Base-by-base conservation (phyloP, 92 coral and sea anemone genomes). In the Parazoanthus atlanticus region DNA sequence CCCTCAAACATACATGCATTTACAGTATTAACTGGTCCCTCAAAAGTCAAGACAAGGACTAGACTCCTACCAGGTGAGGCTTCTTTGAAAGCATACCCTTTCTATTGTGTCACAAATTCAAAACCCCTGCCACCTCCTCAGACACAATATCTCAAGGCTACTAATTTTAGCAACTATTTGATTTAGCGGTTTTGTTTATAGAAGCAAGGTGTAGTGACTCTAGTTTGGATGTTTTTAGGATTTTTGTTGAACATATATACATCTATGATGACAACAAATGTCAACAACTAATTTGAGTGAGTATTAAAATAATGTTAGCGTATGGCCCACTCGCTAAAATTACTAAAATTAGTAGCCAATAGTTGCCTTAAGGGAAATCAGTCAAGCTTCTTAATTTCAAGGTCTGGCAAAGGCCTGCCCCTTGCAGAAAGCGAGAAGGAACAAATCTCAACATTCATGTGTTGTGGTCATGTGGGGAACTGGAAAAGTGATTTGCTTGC, bases 401-500 rank as follows among this genome's bases (percentile, higher is more conserved):
- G 77, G 54, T 41, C 74, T 74, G 81, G 72, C 71, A 86, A 86
- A 74, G 72, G 43, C 31, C 81, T 58, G 70, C 40, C 69, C 71
- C 82, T 86, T 86, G 41, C 81, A 75, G 54, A 52, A 86, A 74
- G 89, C 83, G 29, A 86, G 72, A 52, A 86, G 34, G 82, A 75
- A 86, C 82, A 86, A n/a, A 26, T 86, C 71, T 74, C 49, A 10
- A 36, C 75, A 86, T n/a, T 86, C 83, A 8, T 74, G 47, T 47
- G 79, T 26, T 47, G 89, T 86, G 47, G 49, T 28, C 82, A 86
- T 86, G 47, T 86, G 89, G 49, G 43, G 52, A 34, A 79, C 67
- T 17, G 89, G 89, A 74, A 86, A 74, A 52, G 89, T 86, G 25
- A 86, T 65, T 78, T 77, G 85, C 65, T 88, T 88, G 38, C 64